Evolutionary conservation across 2,113 vertebrate genomes (phyloP).

Genomic region (Eurystomus gularis): DNA sequence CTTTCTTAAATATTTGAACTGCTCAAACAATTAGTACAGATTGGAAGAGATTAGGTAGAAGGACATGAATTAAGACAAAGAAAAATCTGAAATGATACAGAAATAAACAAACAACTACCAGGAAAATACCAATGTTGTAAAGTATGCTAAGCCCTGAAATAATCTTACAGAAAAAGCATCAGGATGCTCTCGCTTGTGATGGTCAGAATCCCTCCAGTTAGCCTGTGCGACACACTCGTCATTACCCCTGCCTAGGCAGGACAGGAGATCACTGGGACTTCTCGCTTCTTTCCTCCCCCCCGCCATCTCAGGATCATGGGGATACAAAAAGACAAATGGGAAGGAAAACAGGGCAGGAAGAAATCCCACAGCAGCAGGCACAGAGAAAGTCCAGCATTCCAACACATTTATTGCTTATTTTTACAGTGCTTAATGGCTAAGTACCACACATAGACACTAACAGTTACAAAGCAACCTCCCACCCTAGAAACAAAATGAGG

Average conservation of each 20-base stretch:
- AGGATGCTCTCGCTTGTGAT: not conserved
- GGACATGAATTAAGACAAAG: not conserved
- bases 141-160: not conserved
- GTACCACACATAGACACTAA: slow-evolving; percentile 29
- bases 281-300: not conserved
- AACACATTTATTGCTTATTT: slow-evolving; percentile 46
- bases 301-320: not conserved
- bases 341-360: not conserved
- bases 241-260: not conserved
- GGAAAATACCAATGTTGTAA: not conserved
- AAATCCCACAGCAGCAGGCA: slow-evolving; percentile 14
- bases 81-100: not conserved
- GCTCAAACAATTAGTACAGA: not conserved
- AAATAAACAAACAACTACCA: not conserved
- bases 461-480: slow-evolving; percentile 18
- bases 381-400: slow-evolving; percentile 29
- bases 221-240: accelerated
- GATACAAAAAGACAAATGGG: not conserved
- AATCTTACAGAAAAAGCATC: not conserved
- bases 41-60: not conserved
- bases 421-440: slow-evolving; percentile 22
- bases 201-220: not conserved
- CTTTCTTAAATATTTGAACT: not conserved
- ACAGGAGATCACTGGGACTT: not conserved
- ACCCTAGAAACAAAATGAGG: slow-evolving; percentile 23